phyloP scores from a whole-genome alignment of 2,797 vertebrate species.

The Furcifer pardalis region DNA sequence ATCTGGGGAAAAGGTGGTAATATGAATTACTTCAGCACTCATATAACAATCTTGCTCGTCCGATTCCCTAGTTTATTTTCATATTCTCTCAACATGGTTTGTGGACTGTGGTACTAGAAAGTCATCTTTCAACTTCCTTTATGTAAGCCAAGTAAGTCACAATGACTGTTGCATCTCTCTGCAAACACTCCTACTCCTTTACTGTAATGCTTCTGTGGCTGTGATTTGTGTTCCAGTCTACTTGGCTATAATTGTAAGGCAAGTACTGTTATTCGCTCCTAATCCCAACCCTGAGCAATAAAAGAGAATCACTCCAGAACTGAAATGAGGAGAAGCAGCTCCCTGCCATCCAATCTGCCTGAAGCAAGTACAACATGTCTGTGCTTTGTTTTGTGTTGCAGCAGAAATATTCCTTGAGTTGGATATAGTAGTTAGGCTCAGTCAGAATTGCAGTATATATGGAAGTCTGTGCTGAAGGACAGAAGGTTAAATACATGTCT shows the following conservation, averaged over 20 bases:
- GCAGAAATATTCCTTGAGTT: neutral
- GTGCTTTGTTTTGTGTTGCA: neutral
- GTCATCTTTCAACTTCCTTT: neutral
- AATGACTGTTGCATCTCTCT: neutral
- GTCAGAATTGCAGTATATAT: neutral
- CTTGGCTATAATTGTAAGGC: neutral
- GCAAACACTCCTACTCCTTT: neutral
- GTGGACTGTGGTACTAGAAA: neutral
- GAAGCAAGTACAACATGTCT: neutral
- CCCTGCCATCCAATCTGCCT: neutral
- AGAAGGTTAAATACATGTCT: slow-evolving; percentile 49
- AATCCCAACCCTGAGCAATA: neutral
- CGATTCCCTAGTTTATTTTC: no score
- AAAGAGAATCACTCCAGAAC: neutral
- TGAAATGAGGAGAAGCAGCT: neutral
- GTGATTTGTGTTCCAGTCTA: neutral
- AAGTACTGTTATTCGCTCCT: neutral
- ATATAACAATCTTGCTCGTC: no score
- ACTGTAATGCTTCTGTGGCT: neutral
- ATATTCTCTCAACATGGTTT: no score
- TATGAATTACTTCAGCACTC: no score
- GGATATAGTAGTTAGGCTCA: neutral
- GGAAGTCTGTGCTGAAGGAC: neutral
- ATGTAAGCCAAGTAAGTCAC: neutral
- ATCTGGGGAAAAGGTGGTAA: no score